Evolutionary conservation across 2,888 invertebrate species (phyloP).

Genomic region (Clepsis dumicolana): DNA sequence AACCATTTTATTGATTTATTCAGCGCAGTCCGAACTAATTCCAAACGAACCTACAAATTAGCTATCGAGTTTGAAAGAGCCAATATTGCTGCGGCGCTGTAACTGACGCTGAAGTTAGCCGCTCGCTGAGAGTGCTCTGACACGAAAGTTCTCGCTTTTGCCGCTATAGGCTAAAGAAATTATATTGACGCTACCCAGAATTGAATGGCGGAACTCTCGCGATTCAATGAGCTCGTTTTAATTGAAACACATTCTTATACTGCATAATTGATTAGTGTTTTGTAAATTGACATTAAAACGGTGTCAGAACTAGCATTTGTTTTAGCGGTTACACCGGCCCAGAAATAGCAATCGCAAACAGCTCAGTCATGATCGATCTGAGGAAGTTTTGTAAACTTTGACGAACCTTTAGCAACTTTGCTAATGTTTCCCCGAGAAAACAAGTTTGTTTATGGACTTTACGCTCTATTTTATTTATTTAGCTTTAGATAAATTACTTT

Average conservation of each 20-base stretch:
- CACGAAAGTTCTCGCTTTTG: constrained; percentile 27
- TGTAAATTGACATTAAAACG: background rate
- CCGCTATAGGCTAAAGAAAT: constrained; percentile 23
- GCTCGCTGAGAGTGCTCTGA: constrained; percentile 22
- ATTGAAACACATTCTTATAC: background rate
- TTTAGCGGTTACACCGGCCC: background rate
- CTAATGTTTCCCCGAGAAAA: constrained; percentile 14
- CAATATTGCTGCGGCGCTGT: constrained; percentile 13
- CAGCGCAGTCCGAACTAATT: background rate
- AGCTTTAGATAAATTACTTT: background rate
- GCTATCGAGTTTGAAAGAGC: constrained; percentile 17
- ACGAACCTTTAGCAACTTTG: constrained; percentile 13
- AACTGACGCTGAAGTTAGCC: constrained; percentile 32
- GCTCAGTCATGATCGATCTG: constrained; percentile 27
- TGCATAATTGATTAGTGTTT: background rate
- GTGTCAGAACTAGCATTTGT: background rate
- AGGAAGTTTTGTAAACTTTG: constrained; percentile 13
- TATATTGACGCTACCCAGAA: constrained; percentile 14
- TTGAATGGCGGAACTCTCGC: background rate
- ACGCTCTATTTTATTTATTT: constrained; percentile 25
- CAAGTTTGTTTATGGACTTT: constrained; percentile 19
- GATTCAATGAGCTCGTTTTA: background rate
- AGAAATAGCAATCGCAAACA: background rate
- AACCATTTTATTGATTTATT: no score
- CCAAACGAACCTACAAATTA: constrained; percentile 14